Evolutionary conservation across 2,888 invertebrate genomes (phyloP).

Genomic region (Ophion ellenae): DNA sequence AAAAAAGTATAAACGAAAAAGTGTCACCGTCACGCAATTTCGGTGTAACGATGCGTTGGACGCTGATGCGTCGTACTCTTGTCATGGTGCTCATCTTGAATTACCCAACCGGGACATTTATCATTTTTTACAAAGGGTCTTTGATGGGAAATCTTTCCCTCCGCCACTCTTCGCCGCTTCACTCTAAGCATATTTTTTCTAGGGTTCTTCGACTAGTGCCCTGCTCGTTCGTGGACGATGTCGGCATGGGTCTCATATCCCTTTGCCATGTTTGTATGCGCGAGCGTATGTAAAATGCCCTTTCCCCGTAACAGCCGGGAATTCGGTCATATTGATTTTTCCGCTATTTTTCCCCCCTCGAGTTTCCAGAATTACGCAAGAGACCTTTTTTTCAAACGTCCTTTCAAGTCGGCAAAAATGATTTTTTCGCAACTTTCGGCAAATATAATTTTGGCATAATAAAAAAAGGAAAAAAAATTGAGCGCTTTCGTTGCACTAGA

Average conservation of each 20-base stretch:
- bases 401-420: neutral
- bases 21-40: slow-evolving; percentile 40
- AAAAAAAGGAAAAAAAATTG: no score
- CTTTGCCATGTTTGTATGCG: slow-evolving; percentile 22
- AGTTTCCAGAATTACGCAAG: neutral
- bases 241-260: neutral
- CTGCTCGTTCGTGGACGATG: no score
- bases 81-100: slow-evolving; percentile 51
- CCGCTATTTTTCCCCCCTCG: neutral
- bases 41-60: slow-evolving; percentile 25
- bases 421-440: neutral
- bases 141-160: slow-evolving; percentile 13
- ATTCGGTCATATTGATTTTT: neutral
- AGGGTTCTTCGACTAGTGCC: neutral
- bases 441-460: no score
- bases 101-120: slow-evolving; percentile 53
- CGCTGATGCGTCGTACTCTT: slow-evolving; percentile 1
- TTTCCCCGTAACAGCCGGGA: neutral
- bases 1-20: slow-evolving; percentile 34
- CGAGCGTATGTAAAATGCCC: neutral
- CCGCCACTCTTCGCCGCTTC: neutral
- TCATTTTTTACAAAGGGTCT: slow-evolving; percentile 53
- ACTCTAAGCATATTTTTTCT: slow-evolving; percentile 4
- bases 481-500: no score
- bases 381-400: neutral